These are phyloP conservation scores for Herpetotheres cachinnans DNA, from an alignment of 2,113 vertebrate genomes.

Conservation along the genomic window DNA sequence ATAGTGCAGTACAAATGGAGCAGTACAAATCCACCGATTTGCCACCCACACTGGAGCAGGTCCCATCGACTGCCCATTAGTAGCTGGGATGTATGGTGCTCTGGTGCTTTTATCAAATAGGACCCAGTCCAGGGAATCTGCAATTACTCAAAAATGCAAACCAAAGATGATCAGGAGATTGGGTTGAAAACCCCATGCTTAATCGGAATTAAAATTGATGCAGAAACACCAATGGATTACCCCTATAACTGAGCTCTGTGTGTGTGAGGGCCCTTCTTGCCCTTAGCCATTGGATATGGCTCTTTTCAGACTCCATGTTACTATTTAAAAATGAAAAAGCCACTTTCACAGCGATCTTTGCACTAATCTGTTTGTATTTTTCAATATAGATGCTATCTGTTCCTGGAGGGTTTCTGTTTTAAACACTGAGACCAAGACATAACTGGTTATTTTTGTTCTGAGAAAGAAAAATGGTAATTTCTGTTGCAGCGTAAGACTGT, in stretches of 20 bases:
- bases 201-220: not conserved
- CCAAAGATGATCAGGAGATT: not conserved
- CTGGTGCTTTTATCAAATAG: not conserved
- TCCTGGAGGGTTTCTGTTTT: not conserved
- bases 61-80: fast-evolving
- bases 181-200: not conserved
- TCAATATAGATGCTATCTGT: not conserved
- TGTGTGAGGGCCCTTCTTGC: not conserved
- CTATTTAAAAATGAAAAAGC: not conserved
- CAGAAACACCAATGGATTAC: not conserved
- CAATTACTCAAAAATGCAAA: not conserved
- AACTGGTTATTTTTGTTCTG: not conserved
- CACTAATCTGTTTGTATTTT: not conserved
- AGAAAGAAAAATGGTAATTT: not conserved
- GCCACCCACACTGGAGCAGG: not conserved
- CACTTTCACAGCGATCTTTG: not conserved
- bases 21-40: not conserved
- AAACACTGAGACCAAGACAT: not conserved
- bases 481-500: not conserved
- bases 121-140: not conserved
- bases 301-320: not conserved
- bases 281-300: not conserved
- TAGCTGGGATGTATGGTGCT: not conserved
- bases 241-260: not conserved
- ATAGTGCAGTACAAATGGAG: not conserved